A percentile compares a stretch with the other conserved stretches of the same genome.
phyloP scores from a whole-genome alignment of 2,888 invertebrate genomes.

The Pocota personata region DNA sequence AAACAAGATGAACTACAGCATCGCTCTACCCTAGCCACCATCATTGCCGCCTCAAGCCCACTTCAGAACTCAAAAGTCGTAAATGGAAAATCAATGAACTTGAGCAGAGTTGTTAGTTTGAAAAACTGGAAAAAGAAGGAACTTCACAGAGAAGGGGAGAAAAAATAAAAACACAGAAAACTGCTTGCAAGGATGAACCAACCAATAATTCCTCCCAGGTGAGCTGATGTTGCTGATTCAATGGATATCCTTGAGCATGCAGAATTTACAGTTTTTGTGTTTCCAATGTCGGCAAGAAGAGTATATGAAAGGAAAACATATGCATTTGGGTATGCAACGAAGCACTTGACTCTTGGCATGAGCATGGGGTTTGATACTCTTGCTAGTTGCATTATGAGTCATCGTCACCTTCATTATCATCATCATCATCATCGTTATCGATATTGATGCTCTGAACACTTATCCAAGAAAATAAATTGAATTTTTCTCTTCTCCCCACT shows the following conservation, averaged over 20 bases:
- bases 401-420: constrained; percentile 10
- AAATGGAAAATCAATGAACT: constrained; percentile 74
- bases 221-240: constrained; percentile 59
- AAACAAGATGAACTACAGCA: constrained; percentile 68
- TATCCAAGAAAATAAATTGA: constrained; percentile 23
- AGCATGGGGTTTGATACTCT: neutral
- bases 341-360: constrained; percentile 22
- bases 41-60: constrained; percentile 68
- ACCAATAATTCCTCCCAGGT: constrained; percentile 67
- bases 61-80: constrained; percentile 71
- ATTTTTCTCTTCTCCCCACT: neutral
- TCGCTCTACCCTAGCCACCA: constrained; percentile 2
- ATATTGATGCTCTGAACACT: constrained; percentile 27
- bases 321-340: constrained; percentile 18
- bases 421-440: neutral
- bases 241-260: constrained; percentile 22
- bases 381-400: constrained; percentile 1
- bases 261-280: constrained; percentile 16
- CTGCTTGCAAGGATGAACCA: constrained; percentile 64
- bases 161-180: constrained; percentile 14
- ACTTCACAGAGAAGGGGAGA: neutral
- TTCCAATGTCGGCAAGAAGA: neutral
- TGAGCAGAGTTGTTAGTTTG: constrained; percentile 73
- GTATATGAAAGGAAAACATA: constrained; percentile 4
- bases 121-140: constrained; percentile 4